Base-by-base conservation (phyloP, 2,888 invertebrate species). In the Dryobota labecula region DNA sequence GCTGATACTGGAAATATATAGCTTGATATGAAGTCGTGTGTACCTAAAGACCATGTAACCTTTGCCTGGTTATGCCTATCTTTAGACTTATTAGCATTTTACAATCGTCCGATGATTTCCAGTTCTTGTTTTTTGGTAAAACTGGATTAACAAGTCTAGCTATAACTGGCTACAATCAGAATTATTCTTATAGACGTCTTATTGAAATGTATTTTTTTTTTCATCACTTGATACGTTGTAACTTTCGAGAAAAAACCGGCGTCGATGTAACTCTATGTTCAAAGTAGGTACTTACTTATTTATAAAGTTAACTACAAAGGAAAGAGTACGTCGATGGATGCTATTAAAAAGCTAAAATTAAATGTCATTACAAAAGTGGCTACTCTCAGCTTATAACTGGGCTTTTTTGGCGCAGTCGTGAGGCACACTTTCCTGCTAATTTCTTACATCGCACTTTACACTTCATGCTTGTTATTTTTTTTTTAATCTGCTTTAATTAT, bases 11-110 rank as follows among this genome's bases (percentile, higher is more conserved):
- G n/a, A n/a, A n/a, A n/a, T n/a, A n/a, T n/a, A n/a, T n/a, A n/a
- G n/a, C n/a, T n/a, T n/a, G n/a, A n/a, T n/a, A n/a, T n/a, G n/a
- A n/a, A n/a, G n/a, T n/a, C n/a, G n/a, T n/a, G n/a, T n/a, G 18
- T 47, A 68, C 18, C 15, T 54, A 47, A n/a, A 54, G 24, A 33
- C 15, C 24, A 76, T 13, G 54, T 33, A 36, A 36, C 41, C 47
- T 69, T 9, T 15, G 2, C 24, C 27, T 27, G 15, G 18, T 41
- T 18, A n/a, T 41, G 5, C 36, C 36, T 45, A 33, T 49, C 2
- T 74, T 53, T 15, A 41, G 8, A n/a, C 20, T 43, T 73, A 74
- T 54, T 60, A 18, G 36, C 73, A 43, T 36, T 72, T 71, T 15
- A 24, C 13, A 33, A 36, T 36, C 43, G 9, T 51, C 13, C 4